Base-by-base conservation (phyloP, 2,113 vertebrate species). In the Dendropsophus ebraccatus region DNA sequence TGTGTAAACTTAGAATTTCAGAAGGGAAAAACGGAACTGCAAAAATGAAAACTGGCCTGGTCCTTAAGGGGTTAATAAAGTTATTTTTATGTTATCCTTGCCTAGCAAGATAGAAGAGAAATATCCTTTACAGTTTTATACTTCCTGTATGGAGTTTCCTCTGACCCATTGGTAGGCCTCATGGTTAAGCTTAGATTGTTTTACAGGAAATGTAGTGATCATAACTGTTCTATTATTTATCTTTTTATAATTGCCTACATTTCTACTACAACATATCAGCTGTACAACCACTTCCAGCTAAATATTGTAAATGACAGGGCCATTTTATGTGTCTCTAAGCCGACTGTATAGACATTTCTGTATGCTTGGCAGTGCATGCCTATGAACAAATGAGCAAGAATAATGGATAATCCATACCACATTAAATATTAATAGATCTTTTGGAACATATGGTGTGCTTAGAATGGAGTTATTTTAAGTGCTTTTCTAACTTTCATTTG, bases 361-460 rank as follows among this genome's bases (percentile, higher is more conserved):
- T 17, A 47, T 65, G 30, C 35, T 84, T 47, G 72, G 9, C 69
- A 45, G 60, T 60, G 16, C 17, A 19, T 32, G 45, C n/a, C 41
- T 84, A 73, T 72, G 52, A 84, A 62, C 32, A 60, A 75, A 76
- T 76, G 72, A 77, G 11, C 56, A 84, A 58, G 32, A 84, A 50
- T 84, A 84, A 84, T 84, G 72, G 52, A 50, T 77, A 50, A 62
- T 84, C 56, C 37, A 76, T 84, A 76, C 4, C 54, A 76, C 47
- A 84, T 84, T 84, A 84, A 76, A 74, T 84, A 84, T 84, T 77
- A 76, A 84, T 76, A 17, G 12, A 45, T 74, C 23, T 28, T 75
- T 56, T 83, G 54, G 41, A 84, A 84, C 47, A 35, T 76, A 60
- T 76, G 52, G 23, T 84, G 54, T 35, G 60, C 82, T 84, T 75